Evolutionary conservation across 2,797 vertebrate genomes (phyloP).

Genomic region (Poeciliopsis paucimaculata): DNA sequence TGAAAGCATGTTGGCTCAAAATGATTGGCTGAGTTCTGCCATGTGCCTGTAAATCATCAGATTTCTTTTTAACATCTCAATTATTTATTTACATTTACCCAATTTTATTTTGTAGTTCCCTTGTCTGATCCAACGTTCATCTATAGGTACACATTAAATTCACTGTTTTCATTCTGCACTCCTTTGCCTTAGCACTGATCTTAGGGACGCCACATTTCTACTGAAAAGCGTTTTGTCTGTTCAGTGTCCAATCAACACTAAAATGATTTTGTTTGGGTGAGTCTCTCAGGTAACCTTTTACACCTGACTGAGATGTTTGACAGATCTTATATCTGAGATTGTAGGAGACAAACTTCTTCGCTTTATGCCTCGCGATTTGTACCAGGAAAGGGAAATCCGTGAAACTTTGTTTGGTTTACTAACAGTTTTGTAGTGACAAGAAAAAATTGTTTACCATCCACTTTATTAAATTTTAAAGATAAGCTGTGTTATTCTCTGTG

Average conservation of each 20-base stretch:
- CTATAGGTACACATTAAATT: constrained; percentile 38
- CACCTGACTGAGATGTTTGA: constrained; percentile 25
- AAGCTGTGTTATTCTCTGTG: constrained; percentile 22
- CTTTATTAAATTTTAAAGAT: constrained; percentile 65
- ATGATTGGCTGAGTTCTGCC: constrained; percentile 17
- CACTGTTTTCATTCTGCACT: constrained; percentile 39
- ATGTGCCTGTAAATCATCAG: constrained; percentile 43
- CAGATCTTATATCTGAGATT: constrained; percentile 10
- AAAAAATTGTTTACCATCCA: constrained; percentile 47
- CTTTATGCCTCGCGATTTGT: constrained; percentile 50
- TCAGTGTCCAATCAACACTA: constrained; percentile 5
- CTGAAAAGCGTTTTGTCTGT: constrained; percentile 11
- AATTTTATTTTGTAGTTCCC: background rate
- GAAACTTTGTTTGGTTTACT: constrained; percentile 35
- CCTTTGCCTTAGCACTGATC: constrained; percentile 56
- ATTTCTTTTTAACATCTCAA: constrained; percentile 11
- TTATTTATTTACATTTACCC: constrained; percentile 41
- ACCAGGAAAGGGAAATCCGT: constrained; percentile 57
- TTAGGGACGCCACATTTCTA: constrained; percentile 32
- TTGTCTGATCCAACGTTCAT: constrained; percentile 6
- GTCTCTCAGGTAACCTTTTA: constrained; percentile 44
- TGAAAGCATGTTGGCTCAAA: constrained; percentile 16
- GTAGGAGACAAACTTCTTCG: constrained; percentile 12
- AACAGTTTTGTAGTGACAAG: constrained; percentile 58
- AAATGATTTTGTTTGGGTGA: constrained; percentile 14